A percentile compares a stretch with the other conserved stretches of the same genome.
These are phyloP conservation scores for Himantopus leucocephalus DNA, from an alignment of 2,113 vertebrate species.

Conservation along the genomic window DNA sequence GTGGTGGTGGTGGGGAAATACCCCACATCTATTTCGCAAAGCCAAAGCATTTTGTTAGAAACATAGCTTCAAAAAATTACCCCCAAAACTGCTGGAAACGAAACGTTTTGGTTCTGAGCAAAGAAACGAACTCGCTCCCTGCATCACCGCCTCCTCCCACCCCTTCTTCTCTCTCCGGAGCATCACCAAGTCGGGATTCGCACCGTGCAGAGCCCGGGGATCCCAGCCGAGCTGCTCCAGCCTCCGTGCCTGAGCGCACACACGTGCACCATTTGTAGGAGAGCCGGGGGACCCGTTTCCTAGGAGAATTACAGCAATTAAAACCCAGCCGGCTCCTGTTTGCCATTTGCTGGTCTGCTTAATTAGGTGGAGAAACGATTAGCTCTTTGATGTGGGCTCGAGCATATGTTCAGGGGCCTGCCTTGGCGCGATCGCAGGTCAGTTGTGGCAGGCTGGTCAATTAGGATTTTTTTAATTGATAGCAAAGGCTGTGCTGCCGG, in stretches of 20 bases:
- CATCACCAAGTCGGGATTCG: not conserved
- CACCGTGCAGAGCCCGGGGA: fast-evolving
- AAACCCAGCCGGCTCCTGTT: not conserved
- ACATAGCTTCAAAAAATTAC: not conserved
- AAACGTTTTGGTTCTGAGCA: not conserved
- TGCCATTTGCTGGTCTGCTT: slow-evolving; percentile 5
- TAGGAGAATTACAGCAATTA: not conserved
- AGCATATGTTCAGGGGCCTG: not conserved
- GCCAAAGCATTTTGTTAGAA: not conserved
- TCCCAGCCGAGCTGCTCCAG: not conserved
- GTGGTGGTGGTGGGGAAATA: not conserved
- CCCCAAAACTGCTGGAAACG: not conserved
- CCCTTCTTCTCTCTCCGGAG: not conserved
- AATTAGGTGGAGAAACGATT: not conserved
- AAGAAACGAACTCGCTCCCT: not conserved
- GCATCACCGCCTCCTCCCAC: not conserved
- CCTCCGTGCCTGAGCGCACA: not conserved
- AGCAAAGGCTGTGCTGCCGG: not conserved
- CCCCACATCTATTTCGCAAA: not conserved
- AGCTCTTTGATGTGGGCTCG: not conserved
- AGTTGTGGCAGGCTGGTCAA: not conserved
- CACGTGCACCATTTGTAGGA: fast-evolving
- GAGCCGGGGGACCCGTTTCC: not conserved
- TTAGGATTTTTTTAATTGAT: not conserved
- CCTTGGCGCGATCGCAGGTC: not conserved